Base-by-base conservation (phyloP, 2,113 vertebrate species). In the Boleophthalmus pectinirostris region DNA sequence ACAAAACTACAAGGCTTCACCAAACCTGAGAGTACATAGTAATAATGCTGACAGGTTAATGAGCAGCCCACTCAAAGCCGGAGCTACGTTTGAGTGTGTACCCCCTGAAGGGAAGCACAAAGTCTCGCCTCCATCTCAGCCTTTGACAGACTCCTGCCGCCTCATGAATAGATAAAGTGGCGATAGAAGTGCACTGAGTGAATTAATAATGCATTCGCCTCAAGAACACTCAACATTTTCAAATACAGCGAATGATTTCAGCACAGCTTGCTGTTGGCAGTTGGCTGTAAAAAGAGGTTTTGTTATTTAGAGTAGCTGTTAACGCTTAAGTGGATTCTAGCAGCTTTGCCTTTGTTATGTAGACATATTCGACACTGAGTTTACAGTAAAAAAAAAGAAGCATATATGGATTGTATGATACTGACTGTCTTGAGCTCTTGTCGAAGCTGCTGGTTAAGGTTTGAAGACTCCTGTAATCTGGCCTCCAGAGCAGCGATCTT, bases 401-500 rank as follows among this genome's bases (percentile, higher is more conserved):
- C 21, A 58, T 54, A 25, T 4, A 35, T 43, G 10, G 3, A 65
- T 56, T 43, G 8, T 11, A 12, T 49, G 11, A 73, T 3, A 83
- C 95, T 93, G 88, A 99, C 98, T 49, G 96, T 98, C 92, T 98
- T 98, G 73, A 99, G 95, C 68, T 99, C 98, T 90, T 99, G 98
- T 2, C 97, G 96, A 38, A 99, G 94, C 3, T 99, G 96, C 85
- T 98, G 97, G 86, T 99, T 99, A 67, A 98, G 94, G 91, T 97
- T 99, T 25, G 96, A 97, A 1, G 98, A 99, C 86, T 99, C 97
- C 89, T 98, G 97, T 83, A 99, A 92, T 85, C 97, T 94, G 86
- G 98, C 97, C 90, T 99, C 98, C 63, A 99, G 90, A 81, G 97
- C 96, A 53, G 97, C 95, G 64, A 99, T 99, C 93, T 99, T 99